Evolutionary conservation across 2,888 invertebrate genomes (phyloP), one percentile per base, ranked within the genome.

Genomic region (Pristionchus japonicus): DNA sequence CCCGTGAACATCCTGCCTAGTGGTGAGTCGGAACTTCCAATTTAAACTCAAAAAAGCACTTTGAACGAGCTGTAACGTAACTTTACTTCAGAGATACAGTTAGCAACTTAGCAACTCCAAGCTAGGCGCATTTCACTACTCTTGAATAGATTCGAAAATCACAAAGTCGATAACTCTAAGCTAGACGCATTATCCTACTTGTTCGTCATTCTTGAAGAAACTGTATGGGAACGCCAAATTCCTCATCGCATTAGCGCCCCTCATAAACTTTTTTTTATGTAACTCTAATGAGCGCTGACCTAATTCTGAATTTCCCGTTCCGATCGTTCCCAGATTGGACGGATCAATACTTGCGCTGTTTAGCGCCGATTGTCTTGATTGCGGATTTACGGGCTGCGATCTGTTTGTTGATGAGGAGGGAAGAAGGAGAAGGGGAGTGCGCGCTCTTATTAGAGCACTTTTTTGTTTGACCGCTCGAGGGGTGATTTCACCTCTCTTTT

Each of bases 391-490:
- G n/a, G 20, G 40, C 67, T 31, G 40, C 74, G 43, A 77, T 77
- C 77, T 77, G 34, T 77, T 77, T 77, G 77, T 77, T 77, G 77
- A 77, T 77, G 43, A 77, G 34, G 70, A n/a, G n/a, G n/a, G 31
- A 23, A 27, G 34, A 0, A 13, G 13, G 70, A 20, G 40, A 23
- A 23, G 70, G 70, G 31, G 70, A n/a, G n/a, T n/a, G n/a, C n/a
- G n/a, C n/a, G 77, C 77, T 77, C 77, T 77, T 34, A 77, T 77
- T 34, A 47, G 77, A 23, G 43, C 77, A 31, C 70, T 37, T 77
- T 77, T 77, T 77, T 77, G 77, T 77, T 77, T 77, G 83, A 57
- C 83, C 83, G 49, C 80, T 47, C 31, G 49, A 47, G 80, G 80
- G 80, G 47, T 13, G 40, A 40, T 15, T 13, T 77, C 17, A 70